phyloP scores from a whole-genome alignment of 2,113 vertebrate genomes.

The Coptodon rendalli region DNA sequence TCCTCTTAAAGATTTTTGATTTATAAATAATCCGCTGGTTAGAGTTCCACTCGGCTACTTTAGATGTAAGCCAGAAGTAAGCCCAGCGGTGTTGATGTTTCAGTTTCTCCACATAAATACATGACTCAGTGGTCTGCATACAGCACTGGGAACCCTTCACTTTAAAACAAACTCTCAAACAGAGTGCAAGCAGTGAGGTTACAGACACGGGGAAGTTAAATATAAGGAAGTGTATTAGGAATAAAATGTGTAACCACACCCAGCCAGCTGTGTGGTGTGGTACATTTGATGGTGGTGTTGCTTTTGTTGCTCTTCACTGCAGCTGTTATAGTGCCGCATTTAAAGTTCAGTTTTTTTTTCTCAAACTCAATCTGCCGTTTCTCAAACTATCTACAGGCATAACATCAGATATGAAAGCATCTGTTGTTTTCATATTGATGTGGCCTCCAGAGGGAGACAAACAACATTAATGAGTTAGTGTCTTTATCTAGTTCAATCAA shows the following conservation, averaged over 20 bases:
- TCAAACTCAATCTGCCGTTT: background rate
- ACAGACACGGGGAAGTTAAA: background rate
- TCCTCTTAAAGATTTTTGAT: background rate
- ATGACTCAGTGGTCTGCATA: background rate
- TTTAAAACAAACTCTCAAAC: background rate
- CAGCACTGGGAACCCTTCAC: background rate
- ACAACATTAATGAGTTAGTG: background rate
- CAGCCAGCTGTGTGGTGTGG: background rate
- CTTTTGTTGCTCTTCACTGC: background rate
- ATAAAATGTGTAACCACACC: background rate
- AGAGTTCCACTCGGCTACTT: background rate
- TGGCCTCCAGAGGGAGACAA: background rate
- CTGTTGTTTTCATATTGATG: background rate
- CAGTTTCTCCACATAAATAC: background rate
- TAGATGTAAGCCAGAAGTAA: background rate
- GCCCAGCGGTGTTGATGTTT: background rate
- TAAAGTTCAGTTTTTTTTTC: background rate
- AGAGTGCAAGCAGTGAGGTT: background rate
- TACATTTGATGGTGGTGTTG: background rate
- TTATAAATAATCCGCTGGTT: background rate
- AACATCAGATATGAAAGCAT: background rate
- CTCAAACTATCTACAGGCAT: background rate
- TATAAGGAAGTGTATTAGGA: background rate
- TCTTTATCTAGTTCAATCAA: fast-evolving
- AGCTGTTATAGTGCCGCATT: background rate